These are phyloP conservation scores for Oreochromis tanganicae DNA, from an alignment of 2,113 vertebrate genomes.

Conservation along the genomic window DNA sequence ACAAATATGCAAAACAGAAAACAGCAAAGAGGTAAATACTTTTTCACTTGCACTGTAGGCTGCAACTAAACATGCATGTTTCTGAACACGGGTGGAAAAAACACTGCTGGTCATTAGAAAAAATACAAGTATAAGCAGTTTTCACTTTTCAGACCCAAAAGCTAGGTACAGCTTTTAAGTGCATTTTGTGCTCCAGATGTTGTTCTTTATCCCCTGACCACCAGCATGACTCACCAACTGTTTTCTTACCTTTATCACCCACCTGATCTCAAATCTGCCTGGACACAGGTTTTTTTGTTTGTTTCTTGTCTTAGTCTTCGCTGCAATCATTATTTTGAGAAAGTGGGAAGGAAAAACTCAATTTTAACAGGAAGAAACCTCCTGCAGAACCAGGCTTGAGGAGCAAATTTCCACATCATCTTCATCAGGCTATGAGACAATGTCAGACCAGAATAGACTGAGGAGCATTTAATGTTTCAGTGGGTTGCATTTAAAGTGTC, in stretches of 20 bases:
- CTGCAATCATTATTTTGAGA: background rate
- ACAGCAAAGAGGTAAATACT: background rate
- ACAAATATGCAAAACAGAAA: background rate
- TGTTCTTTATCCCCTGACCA: accelerated
- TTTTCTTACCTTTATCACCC: background rate
- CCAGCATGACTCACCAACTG: background rate
- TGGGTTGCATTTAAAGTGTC: background rate
- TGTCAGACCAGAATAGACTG: background rate
- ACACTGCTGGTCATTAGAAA: background rate
- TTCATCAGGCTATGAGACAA: background rate
- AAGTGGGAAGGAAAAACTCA: background rate
- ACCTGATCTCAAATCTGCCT: background rate
- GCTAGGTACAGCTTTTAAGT: accelerated
- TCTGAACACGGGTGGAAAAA: background rate
- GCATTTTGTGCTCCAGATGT: accelerated
- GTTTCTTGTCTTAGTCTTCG: accelerated
- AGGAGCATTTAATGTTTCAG: background rate
- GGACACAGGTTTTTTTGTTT: background rate
- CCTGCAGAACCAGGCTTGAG: accelerated
- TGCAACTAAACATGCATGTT: background rate
- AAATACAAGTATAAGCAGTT: background rate
- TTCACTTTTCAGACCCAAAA: background rate
- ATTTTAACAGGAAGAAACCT: background rate
- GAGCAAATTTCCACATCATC: background rate
- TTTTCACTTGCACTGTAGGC: background rate